These are phyloP conservation scores for Oligia fasciuncula DNA, from an alignment of 2,888 invertebrate species.

Conservation along the genomic window DNA sequence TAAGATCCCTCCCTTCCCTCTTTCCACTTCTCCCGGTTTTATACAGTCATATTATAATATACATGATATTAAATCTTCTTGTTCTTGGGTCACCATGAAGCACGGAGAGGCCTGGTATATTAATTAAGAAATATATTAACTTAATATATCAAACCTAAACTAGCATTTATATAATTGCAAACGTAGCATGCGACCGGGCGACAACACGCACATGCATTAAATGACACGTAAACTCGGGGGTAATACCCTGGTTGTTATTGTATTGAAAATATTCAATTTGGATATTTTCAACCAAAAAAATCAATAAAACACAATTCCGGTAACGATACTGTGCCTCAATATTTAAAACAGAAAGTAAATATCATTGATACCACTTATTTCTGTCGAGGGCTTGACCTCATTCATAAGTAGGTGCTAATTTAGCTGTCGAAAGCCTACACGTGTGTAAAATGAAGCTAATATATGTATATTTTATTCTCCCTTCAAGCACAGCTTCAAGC, in stretches of 20 bases:
- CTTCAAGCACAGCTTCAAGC: constrained; percentile 9
- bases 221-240: constrained; percentile 77
- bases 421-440: neutral
- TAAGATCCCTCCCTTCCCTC: no score
- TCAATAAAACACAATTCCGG: neutral
- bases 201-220: constrained; percentile 69
- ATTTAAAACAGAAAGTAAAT: constrained; percentile 15
- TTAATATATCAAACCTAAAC: constrained; percentile 24
- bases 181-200: constrained; percentile 58
- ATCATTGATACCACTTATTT: constrained; percentile 2
- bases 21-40: no score
- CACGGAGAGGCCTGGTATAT: neutral
- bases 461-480: constrained; percentile 1
- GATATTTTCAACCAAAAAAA: no score
- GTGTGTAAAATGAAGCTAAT: constrained; percentile 29
- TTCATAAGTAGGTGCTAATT: neutral
- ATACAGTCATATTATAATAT: no score
- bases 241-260: constrained; percentile 47
- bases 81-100: neutral
- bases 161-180: constrained; percentile 36
- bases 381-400: neutral
- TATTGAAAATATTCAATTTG: neutral
- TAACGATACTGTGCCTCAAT: neutral
- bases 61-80: constrained; percentile 11
- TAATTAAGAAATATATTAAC: constrained; percentile 1